Conservation (phyloP, 2,888 invertebrate genomes). For the Pandemis corylana region DNA sequence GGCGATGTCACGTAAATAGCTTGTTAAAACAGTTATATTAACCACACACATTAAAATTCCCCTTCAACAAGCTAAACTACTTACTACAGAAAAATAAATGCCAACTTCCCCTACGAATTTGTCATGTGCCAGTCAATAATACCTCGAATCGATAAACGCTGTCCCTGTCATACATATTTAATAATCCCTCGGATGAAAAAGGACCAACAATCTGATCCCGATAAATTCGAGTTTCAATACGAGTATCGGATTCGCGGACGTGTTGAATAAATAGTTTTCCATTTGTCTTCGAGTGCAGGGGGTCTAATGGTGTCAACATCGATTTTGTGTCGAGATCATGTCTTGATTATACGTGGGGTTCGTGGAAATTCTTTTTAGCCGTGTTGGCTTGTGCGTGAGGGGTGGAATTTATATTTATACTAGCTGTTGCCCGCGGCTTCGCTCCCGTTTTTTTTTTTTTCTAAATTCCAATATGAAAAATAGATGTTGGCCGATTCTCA, state of each 20-base stretch:
- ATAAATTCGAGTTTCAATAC: conserved; percentile 11
- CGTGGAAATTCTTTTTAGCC: not conserved
- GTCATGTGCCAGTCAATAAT: conserved; percentile 23
- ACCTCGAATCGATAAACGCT: conserved; percentile 31
- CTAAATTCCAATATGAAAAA: no score
- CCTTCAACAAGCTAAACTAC: conserved; percentile 13
- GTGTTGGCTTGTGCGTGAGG: not conserved
- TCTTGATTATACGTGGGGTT: not conserved
- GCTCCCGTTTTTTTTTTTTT: no score
- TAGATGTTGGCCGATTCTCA: no score
- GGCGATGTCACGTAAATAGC: not conserved
- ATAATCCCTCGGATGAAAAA: conserved; percentile 1
- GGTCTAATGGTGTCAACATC: conserved; percentile 27
- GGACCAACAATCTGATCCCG: conserved; percentile 12
- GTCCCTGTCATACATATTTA: conserved; percentile 24
- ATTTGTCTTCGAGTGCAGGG: conserved; percentile 13
- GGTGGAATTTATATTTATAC: not conserved
- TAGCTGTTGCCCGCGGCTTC: no score
- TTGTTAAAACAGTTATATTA: not conserved
- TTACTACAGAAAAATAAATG: conserved; percentile 26
- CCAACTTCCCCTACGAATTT: conserved; percentile 16
- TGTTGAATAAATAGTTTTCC: conserved; percentile 26
- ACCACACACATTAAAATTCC: conserved; percentile 16
- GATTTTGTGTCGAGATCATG: conserved; percentile 16
- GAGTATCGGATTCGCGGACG: conserved; percentile 9